These are phyloP conservation scores for Catharus ustulatus DNA, from an alignment of 2,797 vertebrate species.

Conservation along the genomic window DNA sequence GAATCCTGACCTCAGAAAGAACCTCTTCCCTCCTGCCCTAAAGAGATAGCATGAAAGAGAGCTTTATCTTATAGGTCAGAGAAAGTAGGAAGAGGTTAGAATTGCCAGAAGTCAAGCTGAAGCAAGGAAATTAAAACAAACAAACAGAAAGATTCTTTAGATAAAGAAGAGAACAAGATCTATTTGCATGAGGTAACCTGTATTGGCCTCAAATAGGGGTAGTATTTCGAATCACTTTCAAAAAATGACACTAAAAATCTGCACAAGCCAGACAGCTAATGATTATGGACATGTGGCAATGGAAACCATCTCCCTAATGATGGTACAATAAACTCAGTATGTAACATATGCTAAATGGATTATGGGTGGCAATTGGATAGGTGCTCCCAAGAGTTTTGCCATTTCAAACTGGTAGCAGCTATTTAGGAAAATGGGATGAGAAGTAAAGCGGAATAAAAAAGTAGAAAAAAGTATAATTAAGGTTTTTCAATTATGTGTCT, in stretches of 20 bases:
- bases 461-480: not conserved
- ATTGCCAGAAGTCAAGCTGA: not conserved
- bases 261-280: not conserved
- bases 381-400: not conserved
- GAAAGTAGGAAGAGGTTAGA: constrained; percentile 6
- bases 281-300: not conserved
- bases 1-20: not conserved
- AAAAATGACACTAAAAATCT: not conserved
- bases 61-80: constrained; percentile 5
- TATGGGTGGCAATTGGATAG: not conserved
- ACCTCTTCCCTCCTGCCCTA: not conserved
- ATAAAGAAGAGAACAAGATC: not conserved
- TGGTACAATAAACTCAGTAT: not conserved
- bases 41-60: not conserved
- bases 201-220: not conserved
- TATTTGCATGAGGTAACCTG: not conserved
- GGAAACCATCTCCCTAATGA: not conserved
- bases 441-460: not conserved
- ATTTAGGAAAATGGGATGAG: not conserved
- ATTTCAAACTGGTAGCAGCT: not conserved
- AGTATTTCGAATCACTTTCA: not conserved
- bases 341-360: not conserved
- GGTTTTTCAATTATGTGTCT: not conserved
- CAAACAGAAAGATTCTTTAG: not conserved
- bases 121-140: constrained; percentile 16